These are phyloP conservation scores for Amblyornis subalaris DNA, from an alignment of 2,113 vertebrate species.

Conservation along the genomic window DNA sequence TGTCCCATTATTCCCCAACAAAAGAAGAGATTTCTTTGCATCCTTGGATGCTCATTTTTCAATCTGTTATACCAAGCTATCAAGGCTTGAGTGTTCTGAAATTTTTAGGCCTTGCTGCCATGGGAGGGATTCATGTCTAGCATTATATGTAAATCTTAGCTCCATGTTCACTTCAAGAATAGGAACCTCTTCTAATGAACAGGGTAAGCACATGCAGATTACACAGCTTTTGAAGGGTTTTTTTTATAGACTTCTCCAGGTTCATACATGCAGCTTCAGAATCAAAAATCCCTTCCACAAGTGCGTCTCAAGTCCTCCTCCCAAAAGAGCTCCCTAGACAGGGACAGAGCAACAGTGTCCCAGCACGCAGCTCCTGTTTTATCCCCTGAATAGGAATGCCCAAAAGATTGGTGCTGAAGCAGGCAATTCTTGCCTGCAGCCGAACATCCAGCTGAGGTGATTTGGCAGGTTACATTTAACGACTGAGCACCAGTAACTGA, in stretches of 20 bases:
- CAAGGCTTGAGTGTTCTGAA: neutral
- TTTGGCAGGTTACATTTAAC: neutral
- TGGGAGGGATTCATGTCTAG: neutral
- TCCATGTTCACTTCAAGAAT: neutral
- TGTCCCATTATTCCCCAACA: neutral
- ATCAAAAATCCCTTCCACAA: neutral
- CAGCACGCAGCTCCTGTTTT: neutral
- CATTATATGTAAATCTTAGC: neutral
- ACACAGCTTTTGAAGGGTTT: neutral
- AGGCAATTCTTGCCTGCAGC: accelerated
- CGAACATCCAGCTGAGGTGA: neutral
- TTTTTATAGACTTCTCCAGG: neutral
- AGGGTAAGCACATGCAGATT: neutral
- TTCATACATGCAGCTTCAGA: neutral
- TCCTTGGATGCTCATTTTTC: neutral
- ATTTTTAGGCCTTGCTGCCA: neutral
- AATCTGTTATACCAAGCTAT: neutral
- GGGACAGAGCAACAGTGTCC: neutral
- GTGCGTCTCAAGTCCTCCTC: neutral
- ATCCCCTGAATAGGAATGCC: neutral
- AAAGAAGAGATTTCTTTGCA: neutral
- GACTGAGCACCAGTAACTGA: neutral
- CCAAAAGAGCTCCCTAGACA: neutral
- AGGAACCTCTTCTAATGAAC: neutral
- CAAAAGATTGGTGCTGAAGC: neutral